These are phyloP conservation scores for Xestia sexstrigata DNA, from an alignment of 2,888 invertebrate species.

Conservation along the genomic window DNA sequence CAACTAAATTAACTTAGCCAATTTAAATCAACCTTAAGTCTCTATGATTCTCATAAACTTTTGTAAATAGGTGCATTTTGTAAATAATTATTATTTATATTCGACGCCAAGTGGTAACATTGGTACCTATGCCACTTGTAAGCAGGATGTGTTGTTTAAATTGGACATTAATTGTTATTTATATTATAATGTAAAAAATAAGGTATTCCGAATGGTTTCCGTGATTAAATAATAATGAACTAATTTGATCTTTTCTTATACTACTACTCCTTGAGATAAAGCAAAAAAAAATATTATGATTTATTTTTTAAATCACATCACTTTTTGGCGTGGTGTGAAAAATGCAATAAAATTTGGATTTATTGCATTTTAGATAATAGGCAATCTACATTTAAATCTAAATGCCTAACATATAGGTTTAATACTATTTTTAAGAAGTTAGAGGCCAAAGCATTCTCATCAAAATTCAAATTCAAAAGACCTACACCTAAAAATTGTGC, in stretches of 20 bases:
- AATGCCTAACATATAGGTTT: neutral
- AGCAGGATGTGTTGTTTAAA: conserved; percentile 42
- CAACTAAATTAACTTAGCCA: conserved; percentile 11
- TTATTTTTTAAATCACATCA: conserved; percentile 4
- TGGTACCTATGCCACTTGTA: conserved; percentile 8
- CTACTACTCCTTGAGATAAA: neutral
- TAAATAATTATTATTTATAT: conserved; percentile 38
- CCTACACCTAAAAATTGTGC: neutral
- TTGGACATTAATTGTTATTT: conserved; percentile 39
- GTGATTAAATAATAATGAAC: conserved; percentile 55
- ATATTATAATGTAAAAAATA: conserved; percentile 29
- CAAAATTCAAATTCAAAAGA: conserved; percentile 1
- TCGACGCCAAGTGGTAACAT: neutral
- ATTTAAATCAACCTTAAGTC: conserved; percentile 22
- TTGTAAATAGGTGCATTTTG: conserved; percentile 38
- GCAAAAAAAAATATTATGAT: neutral
- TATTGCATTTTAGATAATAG: too few species aligned
- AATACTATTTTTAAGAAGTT: conserved; percentile 1
- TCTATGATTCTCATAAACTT: conserved; percentile 17
- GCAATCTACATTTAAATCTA: neutral
- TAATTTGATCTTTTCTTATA: conserved; percentile 42
- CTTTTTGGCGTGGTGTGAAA: neutral
- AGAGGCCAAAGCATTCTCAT: conserved; percentile 12
- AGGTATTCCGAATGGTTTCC: conserved; percentile 41
- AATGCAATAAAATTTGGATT: conserved; percentile 9